Evolutionary conservation across 2,888 invertebrate genomes (phyloP), one percentile per base, ranked within the genome.

Genomic region (Anarsia innoxiella): DNA sequence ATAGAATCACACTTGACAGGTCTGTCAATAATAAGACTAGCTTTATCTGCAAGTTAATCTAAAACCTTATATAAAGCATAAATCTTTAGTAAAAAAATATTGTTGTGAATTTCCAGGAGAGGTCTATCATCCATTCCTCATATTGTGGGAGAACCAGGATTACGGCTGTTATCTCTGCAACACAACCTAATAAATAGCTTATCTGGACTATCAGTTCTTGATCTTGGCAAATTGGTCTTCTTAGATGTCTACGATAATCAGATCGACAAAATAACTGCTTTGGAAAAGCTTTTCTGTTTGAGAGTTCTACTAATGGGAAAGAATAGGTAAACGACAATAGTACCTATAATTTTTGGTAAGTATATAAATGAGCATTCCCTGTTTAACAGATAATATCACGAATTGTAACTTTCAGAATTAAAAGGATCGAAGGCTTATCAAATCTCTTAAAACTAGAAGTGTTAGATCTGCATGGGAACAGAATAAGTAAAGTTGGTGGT

Each of bases 221-320:
- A 85, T 48, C 86, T 94, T 48, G 89, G 89, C 12, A 91, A 92
- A 72, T 85, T 97, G 40, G 96, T 97, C 11, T 97, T 97, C 70
- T 88, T 97, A 40, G 97, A 97, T 77, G 87, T 97, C 39, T 97
- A 97, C 66, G 95, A 97, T 75, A 97, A 97, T 78, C 95, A 96
- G 73, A 90, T 97, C 44, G 96, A 96, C 49, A 91, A 91, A 63
- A 92, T 97, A 43, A 89, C 90, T 39, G 92, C 91, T 38, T 83
- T 97, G 41, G 91, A 92, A 52, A 88, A 90, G 36, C 84, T 97
- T 32, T 89, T 90, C 45, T 93, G 92, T 57, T 84, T 97, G 34
- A 86, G 96, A 48, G 96, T 97, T 9, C 86, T 97, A 38, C 85
- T 97, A 45, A 87, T 97, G 66, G 97, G 97, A 1, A 97, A 97